Evolutionary conservation across 2,113 vertebrate genomes (phyloP).

Genomic region (Coreoperca whiteheadi): DNA sequence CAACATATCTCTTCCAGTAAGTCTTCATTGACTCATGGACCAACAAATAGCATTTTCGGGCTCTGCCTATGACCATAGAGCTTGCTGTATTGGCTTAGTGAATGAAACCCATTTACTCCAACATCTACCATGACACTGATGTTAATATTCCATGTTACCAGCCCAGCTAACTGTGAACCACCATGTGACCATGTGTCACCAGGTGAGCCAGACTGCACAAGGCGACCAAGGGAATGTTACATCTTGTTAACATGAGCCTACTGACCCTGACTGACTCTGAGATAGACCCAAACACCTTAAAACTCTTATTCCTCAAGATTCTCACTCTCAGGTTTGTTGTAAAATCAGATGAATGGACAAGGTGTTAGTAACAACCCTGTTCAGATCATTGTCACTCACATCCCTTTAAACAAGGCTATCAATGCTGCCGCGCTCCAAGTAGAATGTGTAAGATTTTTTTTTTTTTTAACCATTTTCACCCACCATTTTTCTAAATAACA

Average conservation of each 20-base stretch:
- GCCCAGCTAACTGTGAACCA: background rate
- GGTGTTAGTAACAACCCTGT: background rate
- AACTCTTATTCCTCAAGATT: background rate
- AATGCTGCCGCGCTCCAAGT: background rate
- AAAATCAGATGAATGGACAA: background rate
- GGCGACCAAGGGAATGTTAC: background rate
- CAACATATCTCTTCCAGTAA: constrained; percentile 8
- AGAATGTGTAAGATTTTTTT: background rate
- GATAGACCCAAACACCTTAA: background rate
- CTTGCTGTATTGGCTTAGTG: background rate
- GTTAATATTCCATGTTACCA: background rate
- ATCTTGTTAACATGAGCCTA: constrained; percentile 16
- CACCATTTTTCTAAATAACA: background rate
- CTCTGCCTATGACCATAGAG: background rate
- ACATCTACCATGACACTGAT: background rate
- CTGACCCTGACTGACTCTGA: background rate
- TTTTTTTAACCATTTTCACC: background rate
- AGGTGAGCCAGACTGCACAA: background rate
- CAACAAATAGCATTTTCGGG: background rate
- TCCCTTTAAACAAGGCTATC: background rate
- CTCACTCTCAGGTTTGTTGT: background rate
- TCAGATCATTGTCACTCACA: background rate
- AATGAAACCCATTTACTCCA: background rate
- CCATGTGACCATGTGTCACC: no score
- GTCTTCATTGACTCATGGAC: background rate